Conservation (phyloP, 2,113 vertebrate species). For the Atlantisia rogersi region DNA sequence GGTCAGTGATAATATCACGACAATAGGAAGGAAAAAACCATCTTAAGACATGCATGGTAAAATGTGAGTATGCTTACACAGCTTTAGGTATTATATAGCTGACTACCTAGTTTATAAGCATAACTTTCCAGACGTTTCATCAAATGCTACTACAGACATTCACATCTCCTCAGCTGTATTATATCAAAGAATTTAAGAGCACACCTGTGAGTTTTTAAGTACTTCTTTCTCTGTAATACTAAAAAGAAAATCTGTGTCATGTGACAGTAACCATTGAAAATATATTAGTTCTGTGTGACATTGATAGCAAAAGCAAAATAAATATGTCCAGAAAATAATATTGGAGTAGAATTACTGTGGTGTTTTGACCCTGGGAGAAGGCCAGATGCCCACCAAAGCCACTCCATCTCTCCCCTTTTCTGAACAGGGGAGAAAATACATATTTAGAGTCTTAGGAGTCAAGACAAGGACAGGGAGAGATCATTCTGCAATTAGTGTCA, state of each 20-base stretch:
- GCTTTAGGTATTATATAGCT: not conserved
- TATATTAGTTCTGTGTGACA: not conserved
- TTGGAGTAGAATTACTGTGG: no score
- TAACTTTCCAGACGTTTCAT: not conserved
- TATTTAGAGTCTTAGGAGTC: no score
- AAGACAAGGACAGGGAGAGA: no score
- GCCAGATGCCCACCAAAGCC: no score
- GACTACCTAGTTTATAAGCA: not conserved
- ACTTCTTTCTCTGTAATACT: not conserved
- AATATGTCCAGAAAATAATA: not conserved
- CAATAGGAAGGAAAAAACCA: not conserved
- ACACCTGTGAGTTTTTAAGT: not conserved
- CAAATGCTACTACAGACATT: not conserved
- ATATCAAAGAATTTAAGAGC: not conserved
- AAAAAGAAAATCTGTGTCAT: not conserved
- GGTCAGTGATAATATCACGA: not conserved
- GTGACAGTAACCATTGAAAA: not conserved
- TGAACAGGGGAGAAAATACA: no score
- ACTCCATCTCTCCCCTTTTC: no score
- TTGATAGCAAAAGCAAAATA: not conserved
- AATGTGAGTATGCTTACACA: not conserved
- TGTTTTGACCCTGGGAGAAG: no score
- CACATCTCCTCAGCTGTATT: not conserved
- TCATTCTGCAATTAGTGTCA: no score
- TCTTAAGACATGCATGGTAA: not conserved